Base-by-base conservation (phyloP, 2,113 vertebrate genomes). In the Rhinoptilus africanus region DNA sequence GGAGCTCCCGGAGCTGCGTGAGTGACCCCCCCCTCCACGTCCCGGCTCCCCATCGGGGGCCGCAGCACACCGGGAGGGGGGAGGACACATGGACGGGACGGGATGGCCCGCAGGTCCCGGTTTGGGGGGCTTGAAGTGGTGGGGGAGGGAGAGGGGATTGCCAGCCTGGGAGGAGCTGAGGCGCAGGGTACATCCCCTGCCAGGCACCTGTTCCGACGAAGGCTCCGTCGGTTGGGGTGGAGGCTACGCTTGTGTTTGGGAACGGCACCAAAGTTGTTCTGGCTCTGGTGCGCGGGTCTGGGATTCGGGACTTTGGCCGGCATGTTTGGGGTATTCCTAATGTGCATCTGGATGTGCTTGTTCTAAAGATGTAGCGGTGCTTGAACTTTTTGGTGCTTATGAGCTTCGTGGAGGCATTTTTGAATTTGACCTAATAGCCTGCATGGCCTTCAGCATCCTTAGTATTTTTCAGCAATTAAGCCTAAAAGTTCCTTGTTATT, bases 1-100 rank as follows among this genome's bases (percentile, higher is more conserved):
- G 96, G 77, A 91, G 88, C 48, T 92, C 53, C 85, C 30, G 48
- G 82, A 64, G 81, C 89, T 27, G 89, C 77, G 87, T 72, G 92
- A 89, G 87, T 86, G 72, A 80, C 35, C 37, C 63, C 30, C 6
- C 35, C n/a, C 69, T 17, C 3, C 17, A 17, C 19, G 12, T 12
- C 30, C 54, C 41, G 24, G 34, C 12, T 15, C 19, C 67, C 51
- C 28, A 13, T 51, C n/a, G 13, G 15, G 83, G 57, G n/a, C 51
- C 23, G 4, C 45, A 4, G 48, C 6, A 27, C 59, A 37, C 16
- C 7, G 35, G 4, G 27, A 12, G 12, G 16, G 8, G 48, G 62
- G 37, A 41, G 37, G 62, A 14, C 18, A 41, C 27, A 64, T 27
- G 27, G 37, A 41, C 8, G 62, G 27, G 62, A 64, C 11, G 60